A percentile compares a stretch with the other conserved stretches of the same genome.
phyloP scores from a whole-genome alignment of 2,888 invertebrate genomes.

The Axea sp. region DNA sequence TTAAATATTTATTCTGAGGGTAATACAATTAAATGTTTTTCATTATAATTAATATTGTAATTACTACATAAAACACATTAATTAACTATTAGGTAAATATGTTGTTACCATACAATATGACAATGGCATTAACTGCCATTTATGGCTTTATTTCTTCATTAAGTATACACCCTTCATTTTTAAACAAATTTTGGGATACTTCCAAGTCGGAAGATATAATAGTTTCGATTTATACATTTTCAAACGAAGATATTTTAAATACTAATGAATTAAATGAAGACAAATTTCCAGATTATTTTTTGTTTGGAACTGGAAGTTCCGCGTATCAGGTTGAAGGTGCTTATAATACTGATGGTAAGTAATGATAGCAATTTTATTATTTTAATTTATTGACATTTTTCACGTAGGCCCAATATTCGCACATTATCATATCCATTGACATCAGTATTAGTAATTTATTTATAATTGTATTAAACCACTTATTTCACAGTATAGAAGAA shows the following conservation, averaged over 20 bases:
- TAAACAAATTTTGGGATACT: slow-evolving; percentile 2
- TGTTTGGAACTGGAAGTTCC: slow-evolving; percentile 81
- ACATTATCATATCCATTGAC: too few relatives aligned
- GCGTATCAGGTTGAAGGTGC: slow-evolving; percentile 84
- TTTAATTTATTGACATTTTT: too few relatives aligned
- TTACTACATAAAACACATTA: too few relatives aligned
- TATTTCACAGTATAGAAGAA: too few relatives aligned
- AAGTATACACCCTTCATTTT: slow-evolving; percentile 13
- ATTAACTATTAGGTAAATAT: too few relatives aligned
- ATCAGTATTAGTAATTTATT: too few relatives aligned
- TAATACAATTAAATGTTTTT: too few relatives aligned
- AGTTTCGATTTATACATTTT: slow-evolving; percentile 29
- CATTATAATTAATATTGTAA: too few relatives aligned
- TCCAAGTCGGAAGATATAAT: not conserved
- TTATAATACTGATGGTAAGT: slow-evolving; percentile 65
- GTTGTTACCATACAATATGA: slow-evolving; percentile 13
- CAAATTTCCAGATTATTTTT: slow-evolving; percentile 31
- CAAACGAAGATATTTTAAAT: slow-evolving; percentile 12
- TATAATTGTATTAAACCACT: too few relatives aligned
- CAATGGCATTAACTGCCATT: not conserved
- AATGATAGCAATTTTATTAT: too few relatives aligned
- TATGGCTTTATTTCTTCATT: slow-evolving; percentile 15
- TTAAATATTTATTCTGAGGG: too few relatives aligned
- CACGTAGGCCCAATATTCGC: too few relatives aligned
- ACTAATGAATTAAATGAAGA: slow-evolving; percentile 10